phyloP scores from a whole-genome alignment of 1,140 invertebrate species.

The Triops cancriformis region DNA sequence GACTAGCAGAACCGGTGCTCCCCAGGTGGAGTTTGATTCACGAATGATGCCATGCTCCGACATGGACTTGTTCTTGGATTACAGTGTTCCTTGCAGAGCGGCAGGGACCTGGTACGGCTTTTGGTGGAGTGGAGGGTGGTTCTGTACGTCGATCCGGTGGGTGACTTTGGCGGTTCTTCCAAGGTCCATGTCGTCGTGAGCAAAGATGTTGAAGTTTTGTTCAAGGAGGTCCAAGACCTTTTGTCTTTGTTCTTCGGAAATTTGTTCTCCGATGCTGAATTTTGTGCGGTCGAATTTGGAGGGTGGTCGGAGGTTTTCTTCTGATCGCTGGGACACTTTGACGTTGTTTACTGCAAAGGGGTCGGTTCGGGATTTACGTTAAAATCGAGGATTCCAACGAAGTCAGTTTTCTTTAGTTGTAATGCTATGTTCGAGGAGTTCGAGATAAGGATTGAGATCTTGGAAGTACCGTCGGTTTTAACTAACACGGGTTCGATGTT shows the following conservation, averaged over 20 bases:
- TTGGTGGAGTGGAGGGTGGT: neutral
- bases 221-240: neutral
- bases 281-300: neutral
- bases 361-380: neutral
- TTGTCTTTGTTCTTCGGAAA: neutral
- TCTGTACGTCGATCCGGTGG: neutral
- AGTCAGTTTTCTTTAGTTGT: too few species aligned
- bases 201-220: neutral
- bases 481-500: too few species aligned
- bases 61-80: constrained; percentile 27
- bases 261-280: neutral
- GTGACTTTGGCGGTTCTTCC: neutral
- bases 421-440: too few species aligned
- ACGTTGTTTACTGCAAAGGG: neutral
- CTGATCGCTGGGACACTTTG: neutral
- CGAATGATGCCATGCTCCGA: constrained; percentile 20
- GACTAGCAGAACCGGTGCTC: neutral
- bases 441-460: too few species aligned
- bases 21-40: neutral
- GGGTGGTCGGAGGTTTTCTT: neutral
- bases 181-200: too few species aligned
- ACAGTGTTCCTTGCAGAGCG: neutral
- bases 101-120: neutral
- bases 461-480: too few species aligned
- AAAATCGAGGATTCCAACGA: neutral